Conservation (phyloP, 2,888 invertebrate species). For the Hypsopygia costalis region DNA sequence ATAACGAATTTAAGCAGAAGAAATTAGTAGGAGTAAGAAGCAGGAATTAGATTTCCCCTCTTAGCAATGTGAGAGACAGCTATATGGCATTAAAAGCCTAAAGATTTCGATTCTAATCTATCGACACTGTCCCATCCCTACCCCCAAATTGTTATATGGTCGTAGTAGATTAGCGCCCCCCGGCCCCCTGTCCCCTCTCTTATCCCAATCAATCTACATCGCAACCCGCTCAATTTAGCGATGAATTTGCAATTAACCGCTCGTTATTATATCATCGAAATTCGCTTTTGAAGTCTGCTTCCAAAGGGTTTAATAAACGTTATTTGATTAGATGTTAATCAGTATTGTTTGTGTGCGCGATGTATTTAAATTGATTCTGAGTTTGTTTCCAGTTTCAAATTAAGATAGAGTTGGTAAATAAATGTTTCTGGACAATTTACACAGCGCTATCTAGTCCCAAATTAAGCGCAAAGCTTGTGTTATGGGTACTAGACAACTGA, state of each 20-base stretch:
- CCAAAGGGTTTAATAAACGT: slow-evolving; percentile 15
- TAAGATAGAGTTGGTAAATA: background rate
- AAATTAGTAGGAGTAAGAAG: too few relatives aligned
- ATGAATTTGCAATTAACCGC: slow-evolving; percentile 57
- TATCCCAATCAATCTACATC: slow-evolving; percentile 61
- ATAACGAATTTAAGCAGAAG: too few relatives aligned
- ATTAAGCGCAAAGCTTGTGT: too few relatives aligned
- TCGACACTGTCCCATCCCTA: background rate
- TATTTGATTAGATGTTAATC: slow-evolving; percentile 27
- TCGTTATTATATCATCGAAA: slow-evolving; percentile 49
- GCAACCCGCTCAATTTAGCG: slow-evolving; percentile 61
- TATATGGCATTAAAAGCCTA: too few relatives aligned
- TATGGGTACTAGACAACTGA: too few relatives aligned
- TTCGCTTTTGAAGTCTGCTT: slow-evolving; percentile 15
- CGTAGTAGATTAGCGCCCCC: slow-evolving; percentile 43
- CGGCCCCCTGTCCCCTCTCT: slow-evolving; percentile 23
- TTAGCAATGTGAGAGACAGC: too few relatives aligned
- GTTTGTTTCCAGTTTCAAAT: slow-evolving; percentile 1
- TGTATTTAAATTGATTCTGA: slow-evolving; percentile 10
- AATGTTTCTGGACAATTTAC: too few relatives aligned
- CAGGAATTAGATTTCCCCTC: too few relatives aligned
- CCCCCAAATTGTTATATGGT: slow-evolving; percentile 51
- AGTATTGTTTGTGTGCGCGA: slow-evolving; percentile 16
- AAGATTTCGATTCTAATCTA: slow-evolving; percentile 15
- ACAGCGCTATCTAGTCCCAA: too few relatives aligned